Evolutionary conservation across 2,797 vertebrate genomes (phyloP), one percentile per base, ranked within the genome.

Genomic region (Hyperoplus lanceolatus): DNA sequence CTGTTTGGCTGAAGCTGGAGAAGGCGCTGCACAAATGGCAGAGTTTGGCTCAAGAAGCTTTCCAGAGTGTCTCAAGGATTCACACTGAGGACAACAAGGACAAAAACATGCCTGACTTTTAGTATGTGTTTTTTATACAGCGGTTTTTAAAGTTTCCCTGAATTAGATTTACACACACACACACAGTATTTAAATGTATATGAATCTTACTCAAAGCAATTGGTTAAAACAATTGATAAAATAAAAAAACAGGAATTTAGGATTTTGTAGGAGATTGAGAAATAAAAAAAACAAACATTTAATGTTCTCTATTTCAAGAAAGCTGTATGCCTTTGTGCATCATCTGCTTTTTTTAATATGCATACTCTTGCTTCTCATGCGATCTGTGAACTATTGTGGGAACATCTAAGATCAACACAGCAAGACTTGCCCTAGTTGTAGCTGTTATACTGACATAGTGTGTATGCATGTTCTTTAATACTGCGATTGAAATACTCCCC

Each of bases 1-100:
- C 87, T 65, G 93, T 96, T 38, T 96, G 94, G 93, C 7, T 56
- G 39, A 89, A 80, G 56, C 74, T 97, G 70, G 89, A 84, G 77
- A 88, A 81, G 43, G 85, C 79, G 6, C 78, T 97, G 67, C 60
- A 42, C 39, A 82, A 5, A 0, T 96, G 96, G 90, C 84, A 91
- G 55, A 76, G 77, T 75, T 82, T 95, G 39, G 56, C 92, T 59
- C 91, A 96, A 18, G 70, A 91, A 5, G 70, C 70, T 3, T 65
- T 94, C 70, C 80, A 81, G 56, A 57, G 71, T 1, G 48, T 93
- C 57, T 88, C 80, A 50, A 85, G 73, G 15, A 21, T 73, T 3
- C 89, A 94, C 41, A 57, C 77, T 18, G 84, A 90, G 10, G 80
- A 86, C 7, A 75, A 93, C 29, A 59, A n/a, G 42, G 71, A 48